Evolutionary conservation across 1,140 invertebrate species (phyloP), one percentile per base, ranked within the genome.

Genomic region (Pomacea maculata): DNA sequence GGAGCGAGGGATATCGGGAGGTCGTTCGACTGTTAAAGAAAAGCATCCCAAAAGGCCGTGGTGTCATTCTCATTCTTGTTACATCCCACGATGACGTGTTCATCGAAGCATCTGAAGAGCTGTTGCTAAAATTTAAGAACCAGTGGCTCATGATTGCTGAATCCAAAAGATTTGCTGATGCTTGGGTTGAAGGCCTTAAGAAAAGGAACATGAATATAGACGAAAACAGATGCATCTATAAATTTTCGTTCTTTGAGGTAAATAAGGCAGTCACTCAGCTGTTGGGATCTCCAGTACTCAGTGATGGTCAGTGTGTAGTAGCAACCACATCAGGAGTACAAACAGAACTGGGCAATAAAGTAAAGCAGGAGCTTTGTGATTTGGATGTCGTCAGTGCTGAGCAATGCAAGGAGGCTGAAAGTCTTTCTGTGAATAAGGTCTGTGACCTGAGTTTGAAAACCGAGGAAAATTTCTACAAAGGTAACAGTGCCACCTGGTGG

Each of bases 101-200:
- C 78, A 79, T 87, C 54, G 86, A 88, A 68, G 84, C 84, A 11
- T 85, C 83, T 54, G 86, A 87, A 15, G 87, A 88, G 65, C 70
- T 85, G 55, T 45, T 85, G 3, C 61, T 83, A 11, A 85, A 76
- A 54, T 86, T 88, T 74, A 75, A 82, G 57, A 73, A 88, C 34
- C 83, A 88, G 54, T 88, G 87, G 87, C 65, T 87, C 45, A 73
- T 85, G 61, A 25, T 87, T 63, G 80, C 86, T 68, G 83, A 85
- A 72, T 81, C 68, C 68, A 80, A 84, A 55, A 73, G 80, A 19
- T 79, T 87, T 70, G 83, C 83, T 25, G 73, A 84, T 63, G 64
- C 75, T 4, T 86, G 82, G 82, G 80, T 73, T n/a, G 76, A 82
- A 61, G 85, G 84, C 54, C 68, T 87, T 34, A 52, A 83, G 45